These are phyloP conservation scores for Idaea aversata DNA, from an alignment of 2,888 invertebrate genomes.

Conservation along the genomic window DNA sequence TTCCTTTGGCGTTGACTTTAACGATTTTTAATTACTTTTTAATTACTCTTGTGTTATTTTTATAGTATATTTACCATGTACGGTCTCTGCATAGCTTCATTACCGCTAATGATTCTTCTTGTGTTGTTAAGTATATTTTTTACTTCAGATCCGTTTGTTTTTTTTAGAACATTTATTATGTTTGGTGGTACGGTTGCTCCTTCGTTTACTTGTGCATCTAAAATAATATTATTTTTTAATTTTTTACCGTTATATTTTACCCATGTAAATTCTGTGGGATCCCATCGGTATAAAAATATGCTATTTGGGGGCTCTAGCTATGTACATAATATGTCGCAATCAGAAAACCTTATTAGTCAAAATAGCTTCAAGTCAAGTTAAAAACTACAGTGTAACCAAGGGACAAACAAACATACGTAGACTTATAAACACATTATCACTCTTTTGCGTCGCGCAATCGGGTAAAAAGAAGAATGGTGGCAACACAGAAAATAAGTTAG, in stretches of 20 bases:
- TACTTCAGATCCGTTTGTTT: conserved; percentile 42
- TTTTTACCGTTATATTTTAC: not conserved
- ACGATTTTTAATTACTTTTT: not conserved
- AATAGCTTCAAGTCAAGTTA: too few relatives aligned
- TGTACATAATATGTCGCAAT: too few relatives aligned
- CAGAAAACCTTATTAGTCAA: too few relatives aligned
- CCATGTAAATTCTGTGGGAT: not conserved
- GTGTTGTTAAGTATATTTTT: conserved; percentile 41
- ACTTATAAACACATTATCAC: too few relatives aligned
- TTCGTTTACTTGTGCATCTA: conserved; percentile 42
- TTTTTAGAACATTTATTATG: conserved; percentile 40
- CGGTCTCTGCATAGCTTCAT: conserved; percentile 45
- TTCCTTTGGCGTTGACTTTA: too few relatives aligned
- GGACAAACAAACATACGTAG: too few relatives aligned
- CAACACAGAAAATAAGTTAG: too few relatives aligned
- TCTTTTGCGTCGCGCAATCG: too few relatives aligned
- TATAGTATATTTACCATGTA: conserved; percentile 52
- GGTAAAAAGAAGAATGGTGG: too few relatives aligned
- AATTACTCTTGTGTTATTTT: not conserved
- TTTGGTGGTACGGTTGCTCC: conserved; percentile 44
- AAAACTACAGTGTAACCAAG: too few relatives aligned
- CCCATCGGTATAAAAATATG: not conserved
- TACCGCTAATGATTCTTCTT: conserved; percentile 53
- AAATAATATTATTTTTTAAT: conserved; percentile 16
- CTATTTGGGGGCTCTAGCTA: not conserved